Base-by-base conservation (phyloP, 2,113 vertebrate genomes). In the Xerus inauris region DNA sequence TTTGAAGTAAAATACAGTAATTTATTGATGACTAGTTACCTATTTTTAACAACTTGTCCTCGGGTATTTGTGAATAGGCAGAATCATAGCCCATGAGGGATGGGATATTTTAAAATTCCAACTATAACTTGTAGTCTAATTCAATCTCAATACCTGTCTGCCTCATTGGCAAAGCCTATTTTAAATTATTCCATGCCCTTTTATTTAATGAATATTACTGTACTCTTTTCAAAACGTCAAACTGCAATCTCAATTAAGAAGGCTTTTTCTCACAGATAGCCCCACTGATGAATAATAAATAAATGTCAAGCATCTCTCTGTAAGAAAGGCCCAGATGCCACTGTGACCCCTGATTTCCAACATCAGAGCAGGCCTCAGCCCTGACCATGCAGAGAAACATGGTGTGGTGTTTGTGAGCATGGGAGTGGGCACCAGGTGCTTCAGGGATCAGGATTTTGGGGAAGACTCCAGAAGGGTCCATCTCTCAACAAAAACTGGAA, bases 11-110 rank as follows among this genome's bases (percentile, higher is more conserved):
- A 94, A 87, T 89, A 38, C 69, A 92, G 62, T 92, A 38, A 82
- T 90, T 89, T 94, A 67, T 92, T 92, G 85, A 84, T 92, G 59
- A 73, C 59, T 92, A 79, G 84, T 38, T 40, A 38, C 16, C 80
- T 94, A 40, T 94, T 93, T 96, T 94, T 93, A 83, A 51, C 54
- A 88, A 71, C 40, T 59, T 83, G 30, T 81, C 87, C 64, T 83
- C 19, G 2, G 57, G 42, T 75, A 47, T 84, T 96, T 72, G 59
- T 69, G 86, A 96, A 64, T 35, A 91, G 67, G 42, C 77, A 20
- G 72, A 91, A 77, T 82, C 47, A 86, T n/a, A 71, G 80, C 73
- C 82, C 73, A 38, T 62, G 35, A 81, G 71, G 69, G 45, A 79
- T 42, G 49, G 64, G 59, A 82, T 80, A 28, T 86, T 94, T 90